Conservation (phyloP, 1,140 invertebrate species). For the Tetragonula clypearis region DNA sequence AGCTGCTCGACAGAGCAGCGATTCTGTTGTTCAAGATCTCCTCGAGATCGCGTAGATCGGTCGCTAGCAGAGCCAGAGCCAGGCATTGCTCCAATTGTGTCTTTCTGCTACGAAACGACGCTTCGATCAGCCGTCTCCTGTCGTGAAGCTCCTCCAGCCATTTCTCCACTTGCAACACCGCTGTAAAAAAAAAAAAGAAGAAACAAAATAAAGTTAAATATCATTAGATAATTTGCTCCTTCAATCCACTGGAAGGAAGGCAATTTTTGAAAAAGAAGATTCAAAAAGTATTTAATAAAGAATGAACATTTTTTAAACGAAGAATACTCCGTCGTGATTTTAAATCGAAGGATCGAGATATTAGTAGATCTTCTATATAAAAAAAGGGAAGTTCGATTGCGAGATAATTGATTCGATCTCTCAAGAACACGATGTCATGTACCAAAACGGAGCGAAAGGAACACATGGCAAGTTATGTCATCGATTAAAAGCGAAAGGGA, state of each 20-base stretch:
- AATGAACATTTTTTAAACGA: background rate
- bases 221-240: background rate
- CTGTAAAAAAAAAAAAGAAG: slow-evolving; percentile 76
- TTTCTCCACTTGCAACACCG: slow-evolving; percentile 87
- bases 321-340: background rate
- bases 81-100: slow-evolving; percentile 90
- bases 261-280: background rate
- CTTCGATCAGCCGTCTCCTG: slow-evolving; percentile 87
- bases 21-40: slow-evolving; percentile 82
- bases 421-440: background rate
- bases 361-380: background rate
- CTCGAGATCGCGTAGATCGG: slow-evolving; percentile 88
- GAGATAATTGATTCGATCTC: background rate
- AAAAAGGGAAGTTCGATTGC: background rate
- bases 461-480: slow-evolving; percentile 14
- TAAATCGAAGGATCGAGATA: background rate
- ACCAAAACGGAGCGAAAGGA: slow-evolving; percentile 17
- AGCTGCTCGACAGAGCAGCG: slow-evolving; percentile 78
- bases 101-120: slow-evolving; percentile 87
- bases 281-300: background rate
- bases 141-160: slow-evolving; percentile 91
- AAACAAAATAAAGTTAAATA: background rate
- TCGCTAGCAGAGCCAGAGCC: slow-evolving; percentile 87
- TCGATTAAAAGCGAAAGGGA: slow-evolving; percentile 43
- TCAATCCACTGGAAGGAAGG: background rate